Evolutionary conservation across 2,113 vertebrate genomes (phyloP).

Genomic region (Galemys pyrenaicus): DNA sequence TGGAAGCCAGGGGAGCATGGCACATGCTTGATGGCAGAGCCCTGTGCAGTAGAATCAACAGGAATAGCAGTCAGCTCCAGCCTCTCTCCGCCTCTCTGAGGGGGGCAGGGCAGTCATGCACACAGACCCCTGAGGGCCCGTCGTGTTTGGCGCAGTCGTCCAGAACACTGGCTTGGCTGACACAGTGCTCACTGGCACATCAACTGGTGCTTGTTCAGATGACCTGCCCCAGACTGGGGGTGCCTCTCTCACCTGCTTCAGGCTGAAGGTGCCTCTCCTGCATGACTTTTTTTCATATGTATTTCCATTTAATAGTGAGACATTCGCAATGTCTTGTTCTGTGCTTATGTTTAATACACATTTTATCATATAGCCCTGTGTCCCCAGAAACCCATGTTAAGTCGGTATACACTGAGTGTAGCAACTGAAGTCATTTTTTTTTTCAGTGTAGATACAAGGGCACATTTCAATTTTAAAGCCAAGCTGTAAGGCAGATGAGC

Average conservation of each 20-base stretch:
- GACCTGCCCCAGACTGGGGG: not conserved
- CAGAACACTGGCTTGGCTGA: not conserved
- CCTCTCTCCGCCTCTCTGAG: not conserved
- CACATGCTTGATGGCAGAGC: not conserved
- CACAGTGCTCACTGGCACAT: not conserved
- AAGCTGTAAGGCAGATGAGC: not conserved
- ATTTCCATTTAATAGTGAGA: not conserved
- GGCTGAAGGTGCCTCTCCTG: not conserved
- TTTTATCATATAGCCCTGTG: not conserved
- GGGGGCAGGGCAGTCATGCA: not conserved
- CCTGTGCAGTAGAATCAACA: not conserved
- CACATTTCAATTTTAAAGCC: constrained; percentile 5
- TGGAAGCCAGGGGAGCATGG: not conserved
- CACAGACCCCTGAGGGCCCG: not conserved
- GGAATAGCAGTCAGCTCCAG: not conserved
- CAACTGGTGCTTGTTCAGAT: not conserved
- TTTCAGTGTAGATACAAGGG: not conserved
- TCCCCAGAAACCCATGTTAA: not conserved
- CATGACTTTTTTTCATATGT: not conserved
- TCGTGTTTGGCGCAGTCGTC: not conserved
- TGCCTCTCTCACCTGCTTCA: not conserved
- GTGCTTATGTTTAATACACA: not conserved
- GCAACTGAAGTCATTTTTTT: not conserved
- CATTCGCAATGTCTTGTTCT: not conserved
- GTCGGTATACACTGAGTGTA: not conserved